phyloP scores from a whole-genome alignment of 37 sponge, comb jelly and placozoan genomes.

The Theonella swinhoei region DNA sequence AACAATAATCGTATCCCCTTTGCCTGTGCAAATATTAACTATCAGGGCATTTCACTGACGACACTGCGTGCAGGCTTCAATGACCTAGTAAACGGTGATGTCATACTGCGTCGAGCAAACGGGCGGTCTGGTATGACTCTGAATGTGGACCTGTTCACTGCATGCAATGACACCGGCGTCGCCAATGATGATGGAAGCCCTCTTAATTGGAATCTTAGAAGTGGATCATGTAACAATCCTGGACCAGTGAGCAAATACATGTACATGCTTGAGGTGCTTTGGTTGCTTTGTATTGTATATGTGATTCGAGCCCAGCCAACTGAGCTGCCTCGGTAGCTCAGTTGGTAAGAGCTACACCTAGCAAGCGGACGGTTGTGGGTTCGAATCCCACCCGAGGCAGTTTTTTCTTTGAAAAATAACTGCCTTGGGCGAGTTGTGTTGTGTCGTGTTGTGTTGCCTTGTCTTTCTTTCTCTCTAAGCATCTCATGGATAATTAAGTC shows the following conservation, averaged over 20 bases:
- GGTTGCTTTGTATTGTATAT: not conserved
- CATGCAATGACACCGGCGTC: not conserved
- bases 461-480: no score
- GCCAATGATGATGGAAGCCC: not conserved
- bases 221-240: not conserved
- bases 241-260: not conserved
- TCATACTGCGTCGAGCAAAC: slow-evolving; percentile 24
- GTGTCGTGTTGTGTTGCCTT: no score
- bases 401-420: no score
- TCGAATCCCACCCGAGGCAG: no score
- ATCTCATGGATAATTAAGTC: no score
- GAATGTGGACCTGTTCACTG: slow-evolving; percentile 30
- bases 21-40: slow-evolving; percentile 69
- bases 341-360: no score
- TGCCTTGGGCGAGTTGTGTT: no score
- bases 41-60: not conserved
- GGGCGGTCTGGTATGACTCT: slow-evolving; percentile 39
- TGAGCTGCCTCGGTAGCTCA: no score
- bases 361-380: no score
- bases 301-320: no score
- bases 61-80: slow-evolving; percentile 31
- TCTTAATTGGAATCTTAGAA: not conserved
- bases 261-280: not conserved
- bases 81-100: slow-evolving; percentile 45
- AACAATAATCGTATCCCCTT: not conserved